Conservation (phyloP, 2,888 invertebrate species). For the Zelleria hepariella region DNA sequence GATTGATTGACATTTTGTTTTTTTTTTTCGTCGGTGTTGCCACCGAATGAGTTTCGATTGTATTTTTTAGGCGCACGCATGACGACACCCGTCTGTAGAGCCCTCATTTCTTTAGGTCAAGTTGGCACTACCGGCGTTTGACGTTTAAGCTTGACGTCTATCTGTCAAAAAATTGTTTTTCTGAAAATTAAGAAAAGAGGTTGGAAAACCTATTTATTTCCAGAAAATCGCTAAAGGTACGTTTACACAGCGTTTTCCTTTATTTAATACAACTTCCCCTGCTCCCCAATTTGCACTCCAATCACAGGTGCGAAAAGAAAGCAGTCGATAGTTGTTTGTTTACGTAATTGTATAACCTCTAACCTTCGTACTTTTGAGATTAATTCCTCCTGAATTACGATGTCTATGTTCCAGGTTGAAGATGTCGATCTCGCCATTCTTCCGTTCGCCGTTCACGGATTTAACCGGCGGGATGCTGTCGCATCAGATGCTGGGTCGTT, state of each 20-base stretch:
- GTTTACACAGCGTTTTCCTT: not conserved
- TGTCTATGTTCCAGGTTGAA: conserved; percentile 1
- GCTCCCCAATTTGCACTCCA: not conserved
- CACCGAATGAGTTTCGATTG: not conserved
- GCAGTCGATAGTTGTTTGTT: conserved; percentile 30
- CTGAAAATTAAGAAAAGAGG: too few relatives aligned
- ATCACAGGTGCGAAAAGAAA: not conserved
- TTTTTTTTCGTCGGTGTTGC: not conserved
- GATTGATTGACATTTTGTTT: conserved; percentile 46
- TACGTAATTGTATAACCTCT: conserved; percentile 16
- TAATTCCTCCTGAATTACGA: not conserved
- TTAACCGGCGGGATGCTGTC: conserved; percentile 75
- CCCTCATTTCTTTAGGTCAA: not conserved
- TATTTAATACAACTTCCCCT: not conserved
- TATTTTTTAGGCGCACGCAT: not conserved
- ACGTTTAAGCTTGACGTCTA: too few relatives aligned
- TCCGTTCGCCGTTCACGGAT: conserved; percentile 81
- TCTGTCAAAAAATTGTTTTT: too few relatives aligned
- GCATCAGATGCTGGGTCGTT: conserved; percentile 76
- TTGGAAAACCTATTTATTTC: not conserved
- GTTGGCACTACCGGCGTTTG: too few relatives aligned
- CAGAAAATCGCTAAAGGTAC: not conserved
- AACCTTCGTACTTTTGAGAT: not conserved
- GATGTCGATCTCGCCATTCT: conserved; percentile 77
- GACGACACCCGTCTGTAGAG: not conserved